phyloP scores from a whole-genome alignment of 2,797 vertebrate species.

The Salarias fasciatus region DNA sequence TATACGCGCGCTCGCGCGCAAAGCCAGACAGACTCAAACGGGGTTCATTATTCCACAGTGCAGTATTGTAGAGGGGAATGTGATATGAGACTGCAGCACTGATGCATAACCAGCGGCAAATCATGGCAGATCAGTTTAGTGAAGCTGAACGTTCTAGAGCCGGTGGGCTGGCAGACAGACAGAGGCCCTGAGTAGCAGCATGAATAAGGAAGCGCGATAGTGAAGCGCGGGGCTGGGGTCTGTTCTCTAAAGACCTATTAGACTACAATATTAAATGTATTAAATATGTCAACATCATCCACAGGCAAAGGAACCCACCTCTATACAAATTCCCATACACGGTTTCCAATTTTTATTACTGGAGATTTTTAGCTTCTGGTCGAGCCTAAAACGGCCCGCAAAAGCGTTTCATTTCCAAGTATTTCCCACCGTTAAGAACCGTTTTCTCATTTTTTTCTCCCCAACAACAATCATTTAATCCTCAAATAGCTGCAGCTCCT shows the following conservation, averaged over 20 bases:
- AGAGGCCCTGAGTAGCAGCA: conserved; percentile 56
- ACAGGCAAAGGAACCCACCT: not conserved
- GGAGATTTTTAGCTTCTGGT: conserved; percentile 16
- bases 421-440: conserved; percentile 31
- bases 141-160: conserved; percentile 77
- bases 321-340: no score
- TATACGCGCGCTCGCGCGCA: conserved; percentile 33
- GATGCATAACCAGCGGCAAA: conserved; percentile 84
- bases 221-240: conserved; percentile 38
- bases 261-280: conserved; percentile 28
- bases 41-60: conserved; percentile 82
- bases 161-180: conserved; percentile 72
- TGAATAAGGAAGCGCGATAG: conserved; percentile 59
- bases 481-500: conserved; percentile 51
- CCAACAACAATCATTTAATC: conserved; percentile 63
- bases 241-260: conserved; percentile 22
- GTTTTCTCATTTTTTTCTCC: conserved; percentile 44
- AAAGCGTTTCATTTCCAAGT: conserved; percentile 14
- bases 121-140: conserved; percentile 84
- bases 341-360: not conserved
- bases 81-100: conserved; percentile 80
- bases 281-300: conserved; percentile 31
- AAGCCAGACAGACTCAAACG: conserved; percentile 66
- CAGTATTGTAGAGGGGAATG: conserved; percentile 77
- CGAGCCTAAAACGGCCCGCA: conserved; percentile 8